These are phyloP conservation scores for Choristoneura rosaceana DNA, from an alignment of 2,888 invertebrate species.

Conservation along the genomic window DNA sequence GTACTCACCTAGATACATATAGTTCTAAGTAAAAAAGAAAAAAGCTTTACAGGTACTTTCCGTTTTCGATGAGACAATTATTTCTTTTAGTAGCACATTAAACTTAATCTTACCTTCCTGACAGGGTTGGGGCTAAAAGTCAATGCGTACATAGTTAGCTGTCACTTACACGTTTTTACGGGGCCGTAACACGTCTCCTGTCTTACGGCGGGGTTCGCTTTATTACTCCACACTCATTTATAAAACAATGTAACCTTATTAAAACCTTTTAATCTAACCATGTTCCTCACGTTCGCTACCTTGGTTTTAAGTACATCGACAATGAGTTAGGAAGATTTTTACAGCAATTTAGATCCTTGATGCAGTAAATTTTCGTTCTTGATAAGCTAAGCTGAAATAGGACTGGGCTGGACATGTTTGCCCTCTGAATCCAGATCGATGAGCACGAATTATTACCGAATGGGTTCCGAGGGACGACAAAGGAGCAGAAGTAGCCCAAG, in stretches of 20 bases:
- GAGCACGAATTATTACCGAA: too few species aligned
- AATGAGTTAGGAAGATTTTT: not conserved
- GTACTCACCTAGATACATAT: too few species aligned
- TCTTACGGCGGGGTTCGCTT: constrained; percentile 53
- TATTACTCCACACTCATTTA: constrained; percentile 59
- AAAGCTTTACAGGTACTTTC: not conserved
- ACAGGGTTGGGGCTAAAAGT: constrained; percentile 69
- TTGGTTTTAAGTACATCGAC: not conserved
- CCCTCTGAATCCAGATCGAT: too few species aligned
- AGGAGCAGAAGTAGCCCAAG: too few species aligned
- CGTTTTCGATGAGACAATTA: not conserved
- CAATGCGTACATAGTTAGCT: constrained; percentile 62
- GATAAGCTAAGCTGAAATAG: too few species aligned
- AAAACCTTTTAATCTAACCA: constrained; percentile 30
- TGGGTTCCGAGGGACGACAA: too few species aligned
- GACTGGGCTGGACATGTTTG: too few species aligned
- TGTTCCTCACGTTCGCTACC: not conserved
- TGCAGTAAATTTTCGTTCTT: too few species aligned
- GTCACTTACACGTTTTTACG: constrained; percentile 74
- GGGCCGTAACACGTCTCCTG: constrained; percentile 63
- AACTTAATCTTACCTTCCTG: constrained; percentile 48
- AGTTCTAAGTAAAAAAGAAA: not conserved
- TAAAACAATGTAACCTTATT: constrained; percentile 41
- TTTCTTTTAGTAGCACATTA: constrained; percentile 10
- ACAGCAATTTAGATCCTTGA: too few species aligned